phyloP scores from a whole-genome alignment of 2,888 invertebrate genomes.

The Scaptodrosophila latifasciaeformis region DNA sequence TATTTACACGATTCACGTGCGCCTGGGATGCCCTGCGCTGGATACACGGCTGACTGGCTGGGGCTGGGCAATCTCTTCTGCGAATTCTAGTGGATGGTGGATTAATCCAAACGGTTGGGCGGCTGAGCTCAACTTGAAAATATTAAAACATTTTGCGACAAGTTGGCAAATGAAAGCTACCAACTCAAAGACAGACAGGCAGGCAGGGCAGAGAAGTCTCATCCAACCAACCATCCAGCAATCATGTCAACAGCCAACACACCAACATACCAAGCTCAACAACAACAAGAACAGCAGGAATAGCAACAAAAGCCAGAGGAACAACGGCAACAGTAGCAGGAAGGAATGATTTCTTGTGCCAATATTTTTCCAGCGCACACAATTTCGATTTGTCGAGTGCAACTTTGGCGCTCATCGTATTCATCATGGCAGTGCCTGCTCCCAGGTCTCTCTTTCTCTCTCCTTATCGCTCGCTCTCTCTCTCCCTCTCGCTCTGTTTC shows the following conservation, averaged over 20 bases:
- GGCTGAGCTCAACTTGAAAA: constrained; percentile 57
- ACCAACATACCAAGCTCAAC: constrained; percentile 27
- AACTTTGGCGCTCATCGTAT: constrained; percentile 68
- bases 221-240: constrained; percentile 27
- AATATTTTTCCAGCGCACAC: constrained; percentile 74
- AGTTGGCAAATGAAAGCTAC: constrained; percentile 66
- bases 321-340: constrained; percentile 52
- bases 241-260: constrained; percentile 64
- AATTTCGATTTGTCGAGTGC: constrained; percentile 75
- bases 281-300: constrained; percentile 10
- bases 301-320: constrained; percentile 10
- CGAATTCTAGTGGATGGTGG: constrained; percentile 37
- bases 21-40: too few species aligned
- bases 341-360: constrained; percentile 75
- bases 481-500: too few species aligned
- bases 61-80: not conserved
- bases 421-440: constrained; percentile 51
- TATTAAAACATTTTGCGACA: constrained; percentile 69
- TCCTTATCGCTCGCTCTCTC: too few species aligned
- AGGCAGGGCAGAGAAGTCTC: constrained; percentile 2
- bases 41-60: constrained; percentile 25
- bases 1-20: constrained; percentile 63
- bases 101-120: constrained; percentile 42
- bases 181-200: constrained; percentile 18
- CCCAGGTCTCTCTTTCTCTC: too few species aligned